These are phyloP conservation scores for Mechanitis messenoides DNA, from an alignment of 2,888 invertebrate genomes.

Conservation along the genomic window DNA sequence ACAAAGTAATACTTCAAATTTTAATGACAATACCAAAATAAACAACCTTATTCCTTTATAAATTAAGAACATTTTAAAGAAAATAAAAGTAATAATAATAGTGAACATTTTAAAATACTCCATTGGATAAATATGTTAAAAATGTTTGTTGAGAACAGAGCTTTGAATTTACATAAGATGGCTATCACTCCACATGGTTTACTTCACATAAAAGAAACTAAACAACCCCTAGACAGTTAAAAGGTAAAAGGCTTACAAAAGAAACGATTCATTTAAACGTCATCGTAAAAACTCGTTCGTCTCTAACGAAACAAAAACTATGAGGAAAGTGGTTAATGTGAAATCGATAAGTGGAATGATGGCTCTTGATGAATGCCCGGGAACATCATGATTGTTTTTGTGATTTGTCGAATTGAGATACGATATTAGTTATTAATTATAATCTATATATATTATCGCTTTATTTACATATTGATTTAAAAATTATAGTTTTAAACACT, in stretches of 20 bases:
- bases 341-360: constrained; percentile 49
- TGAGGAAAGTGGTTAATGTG: constrained; percentile 54
- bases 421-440: too few relatives aligned
- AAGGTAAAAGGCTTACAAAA: constrained; percentile 12
- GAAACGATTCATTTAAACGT: constrained; percentile 23
- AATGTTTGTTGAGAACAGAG: constrained; percentile 1
- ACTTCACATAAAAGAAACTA: constrained; percentile 2
- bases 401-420: neutral
- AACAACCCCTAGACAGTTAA: constrained; percentile 3
- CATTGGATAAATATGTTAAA: neutral
- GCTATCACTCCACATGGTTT: constrained; percentile 5
- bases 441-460: too few relatives aligned
- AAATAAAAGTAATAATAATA: neutral
- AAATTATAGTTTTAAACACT: too few relatives aligned
- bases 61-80: neutral
- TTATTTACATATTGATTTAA: too few relatives aligned
- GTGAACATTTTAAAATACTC: neutral
- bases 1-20: too few relatives aligned
- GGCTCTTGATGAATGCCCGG: constrained; percentile 26
- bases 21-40: too few relatives aligned
- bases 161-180: constrained; percentile 4
- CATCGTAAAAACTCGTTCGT: constrained; percentile 25
- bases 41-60: too few relatives aligned
- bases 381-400: neutral
- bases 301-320: constrained; percentile 28